phyloP scores from a whole-genome alignment of 2,113 vertebrate genomes.

The Myanophis thanlyinensis region DNA sequence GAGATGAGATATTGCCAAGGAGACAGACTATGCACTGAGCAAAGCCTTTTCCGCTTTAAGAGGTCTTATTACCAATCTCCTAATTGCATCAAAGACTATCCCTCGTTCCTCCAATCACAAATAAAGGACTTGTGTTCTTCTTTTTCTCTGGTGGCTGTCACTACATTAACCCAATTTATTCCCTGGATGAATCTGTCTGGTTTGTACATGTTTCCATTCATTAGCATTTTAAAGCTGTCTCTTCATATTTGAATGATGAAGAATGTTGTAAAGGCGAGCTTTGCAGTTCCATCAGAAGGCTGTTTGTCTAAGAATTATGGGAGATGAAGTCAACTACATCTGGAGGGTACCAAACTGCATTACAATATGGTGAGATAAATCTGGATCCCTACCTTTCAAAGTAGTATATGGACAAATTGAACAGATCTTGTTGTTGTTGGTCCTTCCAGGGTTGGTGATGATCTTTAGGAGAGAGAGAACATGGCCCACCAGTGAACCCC shows the following conservation, averaged over 20 bases:
- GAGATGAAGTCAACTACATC: not conserved
- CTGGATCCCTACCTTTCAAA: not conserved
- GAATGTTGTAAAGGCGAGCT: not conserved
- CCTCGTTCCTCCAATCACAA: constrained; percentile 25
- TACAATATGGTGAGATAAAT: not conserved
- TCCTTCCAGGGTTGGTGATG: not conserved
- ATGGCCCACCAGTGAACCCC: not conserved
- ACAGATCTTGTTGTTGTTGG: not conserved
- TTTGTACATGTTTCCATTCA: not conserved
- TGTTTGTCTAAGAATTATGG: not conserved
- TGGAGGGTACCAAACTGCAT: not conserved
- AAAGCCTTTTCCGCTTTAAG: constrained; percentile 56
- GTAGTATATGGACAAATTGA: not conserved
- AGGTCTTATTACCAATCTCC: constrained; percentile 64
- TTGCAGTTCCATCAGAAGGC: not conserved
- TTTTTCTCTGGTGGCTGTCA: constrained; percentile 3
- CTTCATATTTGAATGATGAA: not conserved
- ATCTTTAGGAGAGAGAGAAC: not conserved
- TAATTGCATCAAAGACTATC: constrained; percentile 64
- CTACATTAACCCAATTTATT: constrained; percentile 23
- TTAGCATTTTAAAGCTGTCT: not conserved
- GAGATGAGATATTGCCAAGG: constrained; percentile 62
- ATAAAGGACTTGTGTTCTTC: not conserved
- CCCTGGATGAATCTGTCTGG: not conserved
- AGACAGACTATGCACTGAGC: constrained; percentile 67